A percentile compares a stretch with the other conserved stretches of the same genome.
Conservation (phyloP, 2,113 vertebrate species). For the Lepus timidus region DNA sequence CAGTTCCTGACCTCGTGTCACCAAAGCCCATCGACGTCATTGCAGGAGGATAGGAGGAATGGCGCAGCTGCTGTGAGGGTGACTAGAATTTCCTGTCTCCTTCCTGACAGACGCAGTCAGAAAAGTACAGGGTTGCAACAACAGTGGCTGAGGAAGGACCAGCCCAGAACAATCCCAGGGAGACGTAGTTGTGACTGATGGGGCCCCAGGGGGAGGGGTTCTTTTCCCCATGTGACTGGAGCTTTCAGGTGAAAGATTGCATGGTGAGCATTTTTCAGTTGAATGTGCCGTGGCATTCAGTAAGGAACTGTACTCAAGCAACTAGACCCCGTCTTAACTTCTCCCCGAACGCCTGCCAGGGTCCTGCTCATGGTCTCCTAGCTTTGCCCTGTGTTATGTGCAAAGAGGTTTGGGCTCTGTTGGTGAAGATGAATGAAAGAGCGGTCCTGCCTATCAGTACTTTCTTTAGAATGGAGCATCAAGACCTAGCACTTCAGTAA, state of each 20-base stretch:
- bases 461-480: background rate
- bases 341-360: no score
- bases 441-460: background rate
- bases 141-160: slow-evolving; percentile 73
- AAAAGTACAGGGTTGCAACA: slow-evolving; percentile 93
- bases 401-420: background rate
- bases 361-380: background rate
- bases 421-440: background rate
- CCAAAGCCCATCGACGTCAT: slow-evolving; percentile 89
- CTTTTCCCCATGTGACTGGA: background rate
- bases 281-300: background rate
- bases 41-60: slow-evolving; percentile 89
- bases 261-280: background rate
- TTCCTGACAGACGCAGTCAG: slow-evolving; percentile 92
- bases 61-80: slow-evolving; percentile 91
- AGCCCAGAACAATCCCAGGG: slow-evolving; percentile 61
- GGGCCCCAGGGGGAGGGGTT: background rate
- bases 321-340: background rate
- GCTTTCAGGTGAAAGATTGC: background rate
- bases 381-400: background rate
- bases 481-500: background rate
- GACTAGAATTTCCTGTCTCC: slow-evolving; percentile 98
- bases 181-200: background rate
- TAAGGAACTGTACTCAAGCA: background rate
- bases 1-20: slow-evolving; percentile 88